Conservation (phyloP, 2,797 vertebrate species). For the Galago senegalensis region DNA sequence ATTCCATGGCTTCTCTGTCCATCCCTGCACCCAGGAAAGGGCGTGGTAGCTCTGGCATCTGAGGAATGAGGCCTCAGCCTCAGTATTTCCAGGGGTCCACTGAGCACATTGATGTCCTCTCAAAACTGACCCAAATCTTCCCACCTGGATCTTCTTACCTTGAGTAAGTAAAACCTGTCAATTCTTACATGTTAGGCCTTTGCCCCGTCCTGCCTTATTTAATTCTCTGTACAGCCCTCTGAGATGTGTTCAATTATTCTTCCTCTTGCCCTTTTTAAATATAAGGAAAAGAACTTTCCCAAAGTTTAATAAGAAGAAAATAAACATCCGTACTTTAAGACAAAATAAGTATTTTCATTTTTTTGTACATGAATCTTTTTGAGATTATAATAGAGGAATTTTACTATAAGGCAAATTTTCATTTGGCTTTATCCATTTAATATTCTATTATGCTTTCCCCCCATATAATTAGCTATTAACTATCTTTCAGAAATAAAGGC, state of each 20-base stretch:
- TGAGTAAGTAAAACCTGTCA: fast-evolving
- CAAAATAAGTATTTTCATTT: background rate
- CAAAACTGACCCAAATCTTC: fast-evolving
- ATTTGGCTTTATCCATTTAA: background rate
- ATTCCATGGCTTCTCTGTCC: background rate
- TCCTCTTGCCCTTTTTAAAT: background rate
- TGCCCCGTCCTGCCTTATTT: fast-evolving
- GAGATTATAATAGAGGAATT: background rate
- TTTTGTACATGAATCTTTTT: background rate
- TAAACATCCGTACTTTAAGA: background rate
- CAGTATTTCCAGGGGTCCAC: background rate
- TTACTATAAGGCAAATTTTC: background rate
- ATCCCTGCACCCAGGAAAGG: background rate
- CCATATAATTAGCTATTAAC: background rate
- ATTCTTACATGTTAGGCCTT: fast-evolving
- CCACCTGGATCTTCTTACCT: background rate
- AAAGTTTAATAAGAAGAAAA: background rate
- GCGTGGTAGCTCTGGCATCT: fast-evolving
- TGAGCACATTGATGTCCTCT: background rate
- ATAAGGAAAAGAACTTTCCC: background rate
- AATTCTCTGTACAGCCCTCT: background rate
- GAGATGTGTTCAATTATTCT: background rate
- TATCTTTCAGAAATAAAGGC: background rate
- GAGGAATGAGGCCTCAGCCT: background rate
- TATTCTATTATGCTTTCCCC: background rate